Evolutionary conservation across 2,113 vertebrate genomes (phyloP).

Genomic region (Leptodactylus fuscus): DNA sequence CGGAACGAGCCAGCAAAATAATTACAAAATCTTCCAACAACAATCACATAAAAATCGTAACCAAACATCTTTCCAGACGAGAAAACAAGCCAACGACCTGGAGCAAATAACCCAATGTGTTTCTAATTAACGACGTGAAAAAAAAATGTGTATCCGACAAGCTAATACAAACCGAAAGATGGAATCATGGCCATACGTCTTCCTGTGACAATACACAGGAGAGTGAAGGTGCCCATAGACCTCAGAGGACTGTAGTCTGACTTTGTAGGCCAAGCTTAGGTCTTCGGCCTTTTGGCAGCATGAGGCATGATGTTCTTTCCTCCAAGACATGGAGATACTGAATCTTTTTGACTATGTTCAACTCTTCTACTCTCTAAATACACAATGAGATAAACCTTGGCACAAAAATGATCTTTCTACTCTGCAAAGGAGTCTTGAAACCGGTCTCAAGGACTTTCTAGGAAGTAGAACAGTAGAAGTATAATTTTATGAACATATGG

Average conservation of each 20-base stretch:
- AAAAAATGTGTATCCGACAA: conserved; percentile 30
- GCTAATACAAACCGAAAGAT: not conserved
- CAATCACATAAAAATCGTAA: conserved; percentile 32
- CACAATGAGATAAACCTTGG: too few species aligned
- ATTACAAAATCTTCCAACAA: conserved; percentile 41
- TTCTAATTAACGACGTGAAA: conserved; percentile 41
- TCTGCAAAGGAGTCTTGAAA: too few species aligned
- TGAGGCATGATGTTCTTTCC: not conserved
- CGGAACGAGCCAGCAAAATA: conserved; percentile 11
- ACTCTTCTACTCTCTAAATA: too few species aligned
- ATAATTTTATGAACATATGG: too few species aligned
- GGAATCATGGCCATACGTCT: not conserved
- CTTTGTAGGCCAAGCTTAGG: not conserved
- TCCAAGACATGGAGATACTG: not conserved
- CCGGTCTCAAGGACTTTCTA: too few species aligned
- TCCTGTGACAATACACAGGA: not conserved
- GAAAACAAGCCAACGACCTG: conserved; percentile 42
- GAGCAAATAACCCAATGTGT: conserved; percentile 61
- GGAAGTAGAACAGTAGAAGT: too few species aligned
- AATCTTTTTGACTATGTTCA: not conserved
- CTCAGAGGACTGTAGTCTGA: not conserved
- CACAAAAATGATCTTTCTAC: not conserved
- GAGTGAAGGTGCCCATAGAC: not conserved
- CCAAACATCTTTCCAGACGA: conserved; percentile 11
- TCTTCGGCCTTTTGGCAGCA: not conserved